A percentile compares a stretch with the other conserved stretches of the same genome.
Evolutionary conservation across 1,140 invertebrate species (phyloP).

Genomic region (Pristionchus pacificus): DNA sequence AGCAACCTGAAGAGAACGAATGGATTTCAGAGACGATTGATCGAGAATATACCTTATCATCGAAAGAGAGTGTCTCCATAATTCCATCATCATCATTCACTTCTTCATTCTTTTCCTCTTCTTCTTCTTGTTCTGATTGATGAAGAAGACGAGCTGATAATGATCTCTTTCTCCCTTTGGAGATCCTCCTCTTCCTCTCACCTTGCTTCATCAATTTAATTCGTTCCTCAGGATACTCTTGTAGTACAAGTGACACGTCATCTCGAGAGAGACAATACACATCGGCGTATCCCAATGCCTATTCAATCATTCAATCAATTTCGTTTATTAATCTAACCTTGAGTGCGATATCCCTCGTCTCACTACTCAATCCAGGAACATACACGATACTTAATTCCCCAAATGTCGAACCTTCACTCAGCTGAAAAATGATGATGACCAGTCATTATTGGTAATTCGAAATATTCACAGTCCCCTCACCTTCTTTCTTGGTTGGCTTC

Average conservation of each 20-base stretch:
- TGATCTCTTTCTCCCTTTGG: no score
- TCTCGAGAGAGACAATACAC: neutral
- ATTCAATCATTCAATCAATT: neutral
- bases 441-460: neutral
- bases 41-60: no score
- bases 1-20: no score
- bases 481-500: neutral
- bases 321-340: neutral
- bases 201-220: neutral
- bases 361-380: neutral
- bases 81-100: no score
- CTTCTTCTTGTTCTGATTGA: no score
- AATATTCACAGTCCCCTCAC: neutral
- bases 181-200: no score
- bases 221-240: neutral
- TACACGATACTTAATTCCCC: conserved; percentile 24
- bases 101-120: no score
- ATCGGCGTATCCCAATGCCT: neutral
- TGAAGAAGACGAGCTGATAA: no score
- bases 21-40: no score
- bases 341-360: neutral
- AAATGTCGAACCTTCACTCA: conserved; percentile 20
- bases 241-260: neutral
- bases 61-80: no score
- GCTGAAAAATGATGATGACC: no score